phyloP scores from a whole-genome alignment of 2,888 invertebrate species.

The Drosophila histrio region DNA sequence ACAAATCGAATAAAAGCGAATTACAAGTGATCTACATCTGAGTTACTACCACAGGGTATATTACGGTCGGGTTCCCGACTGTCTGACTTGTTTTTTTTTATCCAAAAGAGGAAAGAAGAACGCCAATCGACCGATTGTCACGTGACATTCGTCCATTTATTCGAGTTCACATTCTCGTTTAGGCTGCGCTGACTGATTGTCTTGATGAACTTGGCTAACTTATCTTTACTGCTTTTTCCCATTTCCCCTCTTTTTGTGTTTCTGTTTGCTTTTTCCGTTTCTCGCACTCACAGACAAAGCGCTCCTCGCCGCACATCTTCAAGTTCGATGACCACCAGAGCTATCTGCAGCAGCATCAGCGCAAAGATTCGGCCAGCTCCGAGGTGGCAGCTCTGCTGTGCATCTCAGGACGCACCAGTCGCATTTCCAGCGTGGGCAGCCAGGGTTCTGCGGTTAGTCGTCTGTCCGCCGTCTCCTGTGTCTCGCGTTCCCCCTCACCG shows the following conservation, averaged over 20 bases:
- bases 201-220: slow-evolving; percentile 3
- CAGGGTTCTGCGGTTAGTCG: slow-evolving; percentile 89
- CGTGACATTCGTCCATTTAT: slow-evolving; percentile 24
- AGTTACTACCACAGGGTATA: too few relatives aligned
- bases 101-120: neutral
- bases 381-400: slow-evolving; percentile 90
- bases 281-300: slow-evolving; percentile 69
- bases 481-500: slow-evolving; percentile 92
- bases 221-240: neutral
- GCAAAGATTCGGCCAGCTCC: slow-evolving; percentile 90
- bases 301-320: slow-evolving; percentile 84
- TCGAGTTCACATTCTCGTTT: slow-evolving; percentile 9
- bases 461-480: slow-evolving; percentile 86
- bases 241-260: neutral
- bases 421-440: slow-evolving; percentile 92
- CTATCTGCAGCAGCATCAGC: slow-evolving; percentile 86
- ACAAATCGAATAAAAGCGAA: too few relatives aligned
- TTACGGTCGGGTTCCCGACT: too few relatives aligned
- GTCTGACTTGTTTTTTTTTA: neutral
- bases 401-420: slow-evolving; percentile 91
- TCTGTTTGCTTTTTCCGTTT: neutral
- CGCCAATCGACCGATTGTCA: neutral
- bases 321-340: slow-evolving; percentile 84
- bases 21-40: too few relatives aligned
- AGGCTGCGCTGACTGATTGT: neutral